These are phyloP conservation scores for Gasterosteus aculeatus DNA, from an alignment of 2,113 vertebrate genomes.

Conservation along the genomic window DNA sequence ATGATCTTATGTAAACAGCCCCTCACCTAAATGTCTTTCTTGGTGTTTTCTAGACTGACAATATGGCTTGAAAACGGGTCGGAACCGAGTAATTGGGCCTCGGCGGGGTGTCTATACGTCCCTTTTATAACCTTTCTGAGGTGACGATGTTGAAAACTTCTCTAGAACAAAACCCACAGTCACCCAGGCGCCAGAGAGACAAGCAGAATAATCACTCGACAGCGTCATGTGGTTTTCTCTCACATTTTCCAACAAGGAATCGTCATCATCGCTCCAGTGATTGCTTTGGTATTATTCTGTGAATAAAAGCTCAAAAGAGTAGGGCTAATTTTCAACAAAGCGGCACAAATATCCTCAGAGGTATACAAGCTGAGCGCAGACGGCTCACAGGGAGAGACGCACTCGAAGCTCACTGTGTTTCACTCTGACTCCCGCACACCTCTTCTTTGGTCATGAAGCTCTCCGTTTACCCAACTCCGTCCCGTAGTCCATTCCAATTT, in stretches of 20 bases:
- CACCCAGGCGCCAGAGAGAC: not conserved
- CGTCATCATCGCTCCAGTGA: conserved; percentile 54
- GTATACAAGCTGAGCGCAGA: conserved; percentile 33
- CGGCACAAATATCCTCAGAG: conserved; percentile 59
- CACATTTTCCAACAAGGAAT: conserved; percentile 37
- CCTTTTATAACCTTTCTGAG: conserved; percentile 2
- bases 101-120: not conserved
- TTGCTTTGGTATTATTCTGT: conserved; percentile 48
- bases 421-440: conserved; percentile 58
- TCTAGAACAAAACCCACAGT: conserved; percentile 9
- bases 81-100: not conserved
- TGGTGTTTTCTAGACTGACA: not conserved
- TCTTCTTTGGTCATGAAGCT: conserved; percentile 63
- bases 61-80: not conserved
- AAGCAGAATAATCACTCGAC: conserved; percentile 49
- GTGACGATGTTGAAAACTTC: conserved; percentile 24
- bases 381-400: conserved; percentile 54
- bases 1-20: not conserved
- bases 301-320: conserved; percentile 47
- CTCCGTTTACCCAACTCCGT: conserved; percentile 58
- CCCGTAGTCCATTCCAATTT: conserved; percentile 68
- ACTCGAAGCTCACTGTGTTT: conserved; percentile 73
- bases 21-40: not conserved
- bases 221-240: conserved; percentile 36
- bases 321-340: conserved; percentile 66